Percentiles rank a stretch among this genome's conserved stretches.
Evolutionary conservation across 2,888 invertebrate species (phyloP).

Genomic region (Petrolisthes manimaculis): DNA sequence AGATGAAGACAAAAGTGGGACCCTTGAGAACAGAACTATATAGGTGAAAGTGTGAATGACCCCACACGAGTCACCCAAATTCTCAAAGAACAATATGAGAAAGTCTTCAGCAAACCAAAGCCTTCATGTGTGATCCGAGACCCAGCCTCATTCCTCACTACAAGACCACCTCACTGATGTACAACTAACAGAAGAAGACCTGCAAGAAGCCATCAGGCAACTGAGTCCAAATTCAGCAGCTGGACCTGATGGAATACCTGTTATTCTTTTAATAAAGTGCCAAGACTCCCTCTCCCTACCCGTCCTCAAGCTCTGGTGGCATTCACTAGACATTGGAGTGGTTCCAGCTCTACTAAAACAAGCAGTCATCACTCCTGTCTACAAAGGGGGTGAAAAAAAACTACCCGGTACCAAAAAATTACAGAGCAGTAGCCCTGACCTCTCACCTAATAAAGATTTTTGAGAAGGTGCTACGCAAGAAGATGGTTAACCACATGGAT

Average conservation of each 20-base stretch:
- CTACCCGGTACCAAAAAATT: neutral
- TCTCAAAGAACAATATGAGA: conserved; percentile 11
- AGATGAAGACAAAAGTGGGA: neutral
- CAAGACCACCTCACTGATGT: neutral
- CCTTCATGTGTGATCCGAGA: neutral
- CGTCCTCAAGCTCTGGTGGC: conserved; percentile 1
- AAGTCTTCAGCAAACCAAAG: neutral
- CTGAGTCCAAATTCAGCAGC: conserved; percentile 4
- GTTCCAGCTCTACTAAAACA: neutral
- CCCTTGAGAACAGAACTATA: neutral
- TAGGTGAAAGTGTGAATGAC: too few species aligned
- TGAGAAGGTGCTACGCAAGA: neutral
- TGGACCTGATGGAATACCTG: conserved; percentile 19
- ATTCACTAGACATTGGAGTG: conserved; percentile 24
- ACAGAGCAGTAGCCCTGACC: conserved; percentile 22
- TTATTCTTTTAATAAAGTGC: conserved; percentile 10
- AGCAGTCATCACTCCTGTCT: neutral
- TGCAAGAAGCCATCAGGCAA: conserved; percentile 12
- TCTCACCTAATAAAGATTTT: conserved; percentile 20
- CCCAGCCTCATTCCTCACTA: neutral
- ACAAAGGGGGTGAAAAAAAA: conserved; percentile 17
- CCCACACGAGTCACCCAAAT: neutral
- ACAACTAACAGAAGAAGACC: conserved; percentile 16
- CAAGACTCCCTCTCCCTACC: neutral
- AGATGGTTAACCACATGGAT: neutral